phyloP scores from a whole-genome alignment of 2,888 invertebrate genomes.

The Masnerella sp. region DNA sequence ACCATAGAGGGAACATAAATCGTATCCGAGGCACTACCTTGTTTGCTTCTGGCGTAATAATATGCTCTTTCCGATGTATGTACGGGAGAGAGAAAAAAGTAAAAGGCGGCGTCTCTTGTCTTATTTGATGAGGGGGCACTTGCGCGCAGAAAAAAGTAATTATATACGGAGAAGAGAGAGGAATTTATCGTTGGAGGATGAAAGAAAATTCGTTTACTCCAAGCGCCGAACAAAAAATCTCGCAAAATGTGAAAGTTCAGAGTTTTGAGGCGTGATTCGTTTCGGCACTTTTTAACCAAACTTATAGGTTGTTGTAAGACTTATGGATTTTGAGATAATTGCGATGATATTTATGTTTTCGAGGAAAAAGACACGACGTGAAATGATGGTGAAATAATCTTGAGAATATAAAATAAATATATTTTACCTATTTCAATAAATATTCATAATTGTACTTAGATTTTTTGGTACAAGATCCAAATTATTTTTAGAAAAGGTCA shows the following conservation, averaged over 20 bases:
- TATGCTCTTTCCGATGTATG: conserved; percentile 61
- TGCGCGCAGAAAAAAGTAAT: conserved; percentile 58
- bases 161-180: conserved; percentile 57
- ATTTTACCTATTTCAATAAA: no score
- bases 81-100: conserved; percentile 31
- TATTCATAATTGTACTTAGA: no score
- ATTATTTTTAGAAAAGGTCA: no score
- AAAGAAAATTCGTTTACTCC: conserved; percentile 57
- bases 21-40: conserved; percentile 61
- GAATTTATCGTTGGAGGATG: conserved; percentile 58
- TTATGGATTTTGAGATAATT: no score
- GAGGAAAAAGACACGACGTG: no score
- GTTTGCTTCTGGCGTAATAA: conserved; percentile 62
- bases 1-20: conserved; percentile 67
- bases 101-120: conserved; percentile 53
- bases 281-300: no score
- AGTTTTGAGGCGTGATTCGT: conserved; percentile 24
- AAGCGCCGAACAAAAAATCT: conserved; percentile 43
- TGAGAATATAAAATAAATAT: no score
- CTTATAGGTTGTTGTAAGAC: no score
- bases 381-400: no score
- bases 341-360: no score
- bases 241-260: conserved; percentile 46
- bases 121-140: conserved; percentile 58
- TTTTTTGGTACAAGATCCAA: no score